These are phyloP conservation scores for Hassar affinis DNA, from an alignment of 2,113 vertebrate species.

Conservation along the genomic window DNA sequence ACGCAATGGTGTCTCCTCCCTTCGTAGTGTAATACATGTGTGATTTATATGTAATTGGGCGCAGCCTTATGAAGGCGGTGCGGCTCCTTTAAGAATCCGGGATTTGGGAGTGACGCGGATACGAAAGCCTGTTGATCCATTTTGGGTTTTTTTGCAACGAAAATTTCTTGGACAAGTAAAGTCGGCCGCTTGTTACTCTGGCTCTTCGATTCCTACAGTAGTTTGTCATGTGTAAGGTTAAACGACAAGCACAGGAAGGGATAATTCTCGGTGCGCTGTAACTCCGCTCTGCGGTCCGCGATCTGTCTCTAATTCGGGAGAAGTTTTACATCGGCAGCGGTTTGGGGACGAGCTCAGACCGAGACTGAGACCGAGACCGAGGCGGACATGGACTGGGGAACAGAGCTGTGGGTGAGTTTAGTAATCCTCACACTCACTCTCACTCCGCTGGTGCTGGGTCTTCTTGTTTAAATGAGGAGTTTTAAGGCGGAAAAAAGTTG, in stretches of 20 bases:
- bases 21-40: neutral
- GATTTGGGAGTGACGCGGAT: constrained; percentile 81
- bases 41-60: neutral
- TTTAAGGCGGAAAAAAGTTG: too few species aligned
- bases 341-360: constrained; percentile 58
- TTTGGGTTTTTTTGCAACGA: constrained; percentile 60
- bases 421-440: neutral
- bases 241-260: neutral
- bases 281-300: too few species aligned
- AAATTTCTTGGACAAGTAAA: constrained; percentile 58
- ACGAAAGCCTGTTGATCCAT: constrained; percentile 72
- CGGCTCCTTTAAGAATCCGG: constrained; percentile 76
- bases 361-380: too few species aligned
- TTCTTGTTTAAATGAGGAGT: too few species aligned
- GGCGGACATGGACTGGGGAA: constrained; percentile 78
- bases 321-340: constrained; percentile 66
- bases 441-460: too few species aligned
- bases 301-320: constrained; percentile 60
- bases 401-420: constrained; percentile 78
- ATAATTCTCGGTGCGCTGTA: too few species aligned
- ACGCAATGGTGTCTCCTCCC: neutral
- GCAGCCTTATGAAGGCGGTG: constrained; percentile 29
- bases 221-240: constrained; percentile 23
- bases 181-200: constrained; percentile 41
- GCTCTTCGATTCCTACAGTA: constrained; percentile 12